A percentile compares a stretch with the other conserved stretches of the same genome.
Conservation (phyloP, 2,113 vertebrate genomes). For the Salvelinus namaycush region DNA sequence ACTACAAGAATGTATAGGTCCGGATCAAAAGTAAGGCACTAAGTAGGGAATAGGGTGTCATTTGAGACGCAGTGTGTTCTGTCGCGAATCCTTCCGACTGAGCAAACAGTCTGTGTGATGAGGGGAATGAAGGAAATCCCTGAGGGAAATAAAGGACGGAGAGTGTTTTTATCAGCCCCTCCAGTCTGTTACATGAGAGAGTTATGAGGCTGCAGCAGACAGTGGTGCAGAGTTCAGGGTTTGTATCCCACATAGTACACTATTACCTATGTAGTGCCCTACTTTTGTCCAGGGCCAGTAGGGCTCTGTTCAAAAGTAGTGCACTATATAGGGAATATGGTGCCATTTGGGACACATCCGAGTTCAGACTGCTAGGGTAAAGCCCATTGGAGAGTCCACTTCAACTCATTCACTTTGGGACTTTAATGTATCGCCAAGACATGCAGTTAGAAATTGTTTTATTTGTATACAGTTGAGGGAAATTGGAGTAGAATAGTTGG, state of each 20-base stretch:
- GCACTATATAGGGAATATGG: too few species aligned
- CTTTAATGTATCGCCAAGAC: constrained; percentile 59
- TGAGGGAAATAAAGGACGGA: background rate
- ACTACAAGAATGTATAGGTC: too few species aligned
- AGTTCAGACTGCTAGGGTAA: background rate
- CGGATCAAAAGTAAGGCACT: too few species aligned
- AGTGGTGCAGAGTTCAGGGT: constrained; percentile 26
- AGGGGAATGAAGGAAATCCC: background rate
- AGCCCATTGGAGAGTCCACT: constrained; percentile 37
- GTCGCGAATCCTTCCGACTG: too few species aligned
- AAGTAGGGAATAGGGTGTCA: too few species aligned
- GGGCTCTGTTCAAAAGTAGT: too few species aligned
- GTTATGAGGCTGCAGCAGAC: constrained; percentile 17
- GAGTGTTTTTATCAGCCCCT: constrained; percentile 17
- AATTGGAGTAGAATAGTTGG: constrained; percentile 37
- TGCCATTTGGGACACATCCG: background rate
- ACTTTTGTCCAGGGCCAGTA: too few species aligned
- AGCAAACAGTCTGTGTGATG: too few species aligned
- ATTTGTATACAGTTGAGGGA: constrained; percentile 40
- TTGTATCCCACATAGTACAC: too few species aligned
- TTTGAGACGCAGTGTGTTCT: too few species aligned
- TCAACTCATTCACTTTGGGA: constrained; percentile 14
- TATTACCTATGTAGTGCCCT: too few species aligned
- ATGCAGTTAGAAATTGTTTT: constrained; percentile 49
- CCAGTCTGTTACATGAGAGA: constrained; percentile 23